These are phyloP conservation scores for Gorsachius magnificus DNA, from an alignment of 2,797 vertebrate species.

Conservation along the genomic window DNA sequence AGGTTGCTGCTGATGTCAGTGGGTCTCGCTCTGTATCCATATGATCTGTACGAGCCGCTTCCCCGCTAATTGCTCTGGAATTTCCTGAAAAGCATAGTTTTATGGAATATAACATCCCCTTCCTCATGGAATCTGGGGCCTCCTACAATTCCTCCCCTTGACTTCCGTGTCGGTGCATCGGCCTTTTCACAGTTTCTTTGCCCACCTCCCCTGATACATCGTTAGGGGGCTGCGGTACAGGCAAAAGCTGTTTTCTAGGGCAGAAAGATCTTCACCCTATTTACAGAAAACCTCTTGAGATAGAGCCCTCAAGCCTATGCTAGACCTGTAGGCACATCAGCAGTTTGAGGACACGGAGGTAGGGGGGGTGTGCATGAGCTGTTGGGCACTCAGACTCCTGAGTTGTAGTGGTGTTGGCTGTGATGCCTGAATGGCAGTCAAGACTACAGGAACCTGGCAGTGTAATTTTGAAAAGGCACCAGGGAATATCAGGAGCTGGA, in stretches of 20 bases:
- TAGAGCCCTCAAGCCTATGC: not conserved
- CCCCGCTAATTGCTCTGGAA: not conserved
- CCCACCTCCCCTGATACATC: rapidly evolving
- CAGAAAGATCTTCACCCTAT: not conserved
- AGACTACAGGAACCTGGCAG: not conserved
- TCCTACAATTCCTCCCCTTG: not conserved
- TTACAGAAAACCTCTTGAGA: not conserved
- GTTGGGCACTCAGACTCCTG: not conserved
- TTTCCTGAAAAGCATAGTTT: not conserved
- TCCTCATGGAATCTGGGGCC: not conserved
- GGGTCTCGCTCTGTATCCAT: not conserved
- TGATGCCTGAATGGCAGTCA: not conserved
- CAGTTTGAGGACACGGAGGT: not conserved
- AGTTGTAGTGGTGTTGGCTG: not conserved
- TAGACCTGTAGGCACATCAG: not conserved
- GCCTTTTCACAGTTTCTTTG: not conserved
- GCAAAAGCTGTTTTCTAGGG: not conserved
- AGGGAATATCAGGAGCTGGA: not conserved
- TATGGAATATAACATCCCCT: not conserved
- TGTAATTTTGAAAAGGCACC: not conserved
- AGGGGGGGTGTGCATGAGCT: not conserved
- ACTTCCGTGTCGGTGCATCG: rapidly evolving
- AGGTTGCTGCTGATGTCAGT: not conserved
- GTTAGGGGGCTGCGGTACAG: no score
- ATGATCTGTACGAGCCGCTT: not conserved